Conservation (phyloP, 2,797 vertebrate species). For the Etheostoma nigrum region DNA sequence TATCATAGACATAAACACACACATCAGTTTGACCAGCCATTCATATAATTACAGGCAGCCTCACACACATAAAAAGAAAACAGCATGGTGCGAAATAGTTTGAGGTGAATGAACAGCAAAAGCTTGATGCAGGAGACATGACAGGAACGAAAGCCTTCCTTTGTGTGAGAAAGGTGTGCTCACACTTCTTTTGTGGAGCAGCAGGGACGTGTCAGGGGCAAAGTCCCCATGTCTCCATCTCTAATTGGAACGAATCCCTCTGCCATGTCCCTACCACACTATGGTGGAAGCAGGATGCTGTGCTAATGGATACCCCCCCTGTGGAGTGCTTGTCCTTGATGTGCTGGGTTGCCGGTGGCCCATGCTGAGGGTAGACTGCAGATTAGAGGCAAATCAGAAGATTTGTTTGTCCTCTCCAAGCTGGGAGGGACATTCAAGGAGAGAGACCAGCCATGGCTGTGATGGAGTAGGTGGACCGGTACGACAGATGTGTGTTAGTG, state of each 20-base stretch:
- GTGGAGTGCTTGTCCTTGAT: constrained; percentile 77
- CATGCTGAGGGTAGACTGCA: constrained; percentile 74
- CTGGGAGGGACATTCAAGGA: constrained; percentile 69
- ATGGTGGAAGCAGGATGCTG: constrained; percentile 65
- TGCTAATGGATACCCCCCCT: constrained; percentile 75
- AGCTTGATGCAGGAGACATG: constrained; percentile 51
- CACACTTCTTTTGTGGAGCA: constrained; percentile 66
- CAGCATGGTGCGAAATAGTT: constrained; percentile 68
- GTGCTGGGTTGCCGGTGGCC: constrained; percentile 59
- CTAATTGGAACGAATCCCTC: constrained; percentile 78
- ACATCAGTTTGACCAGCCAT: constrained; percentile 49
- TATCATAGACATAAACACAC: constrained; percentile 15
- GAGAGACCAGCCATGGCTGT: constrained; percentile 62
- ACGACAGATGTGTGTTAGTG: constrained; percentile 78
- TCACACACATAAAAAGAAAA: constrained; percentile 54
- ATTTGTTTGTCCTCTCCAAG: constrained; percentile 78
- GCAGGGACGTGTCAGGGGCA: constrained; percentile 73
- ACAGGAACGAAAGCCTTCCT: constrained; percentile 45
- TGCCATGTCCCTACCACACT: constrained; percentile 66
- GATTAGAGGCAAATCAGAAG: constrained; percentile 81
- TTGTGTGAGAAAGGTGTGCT: constrained; percentile 59
- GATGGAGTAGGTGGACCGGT: constrained; percentile 72
- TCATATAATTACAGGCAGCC: constrained; percentile 40
- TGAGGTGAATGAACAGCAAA: constrained; percentile 65
- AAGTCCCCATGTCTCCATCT: constrained; percentile 72